These are phyloP conservation scores for Acanthosepion pharaonis DNA, from an alignment of 2,888 invertebrate species.

Conservation along the genomic window DNA sequence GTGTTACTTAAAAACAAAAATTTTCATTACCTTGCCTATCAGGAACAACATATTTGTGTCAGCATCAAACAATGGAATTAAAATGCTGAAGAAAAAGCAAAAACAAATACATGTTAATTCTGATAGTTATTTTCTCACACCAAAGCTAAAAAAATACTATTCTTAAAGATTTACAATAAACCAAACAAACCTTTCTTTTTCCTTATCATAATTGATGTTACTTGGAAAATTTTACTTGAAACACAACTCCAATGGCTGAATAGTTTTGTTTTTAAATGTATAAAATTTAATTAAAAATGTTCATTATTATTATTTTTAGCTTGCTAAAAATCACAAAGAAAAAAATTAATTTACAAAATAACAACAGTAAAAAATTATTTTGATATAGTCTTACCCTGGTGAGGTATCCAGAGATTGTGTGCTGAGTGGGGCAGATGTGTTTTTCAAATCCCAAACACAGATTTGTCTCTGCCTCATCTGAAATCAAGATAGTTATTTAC, in stretches of 20 bases:
- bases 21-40: slow-evolving; percentile 84
- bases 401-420: slow-evolving; percentile 88
- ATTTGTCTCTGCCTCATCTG: slow-evolving; percentile 88
- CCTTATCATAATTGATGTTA: no score
- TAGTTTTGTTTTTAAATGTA: no score
- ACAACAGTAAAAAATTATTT: no score
- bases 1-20: not conserved
- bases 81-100: slow-evolving; percentile 77
- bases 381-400: slow-evolving; percentile 79
- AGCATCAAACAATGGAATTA: slow-evolving; percentile 93
- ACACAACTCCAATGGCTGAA: no score
- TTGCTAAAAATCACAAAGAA: no score
- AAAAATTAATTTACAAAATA: no score
- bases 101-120: not conserved
- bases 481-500: not conserved
- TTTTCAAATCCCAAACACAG: slow-evolving; percentile 89
- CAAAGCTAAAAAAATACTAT: no score
- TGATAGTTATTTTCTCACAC: not conserved
- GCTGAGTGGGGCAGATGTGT: slow-evolving; percentile 83
- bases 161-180: no score
- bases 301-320: no score
- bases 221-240: no score
- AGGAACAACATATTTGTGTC: slow-evolving; percentile 96
- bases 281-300: no score
- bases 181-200: no score